Evolutionary conservation across 1,140 invertebrate species (phyloP).

Genomic region (Brachionus calyciflorus): DNA sequence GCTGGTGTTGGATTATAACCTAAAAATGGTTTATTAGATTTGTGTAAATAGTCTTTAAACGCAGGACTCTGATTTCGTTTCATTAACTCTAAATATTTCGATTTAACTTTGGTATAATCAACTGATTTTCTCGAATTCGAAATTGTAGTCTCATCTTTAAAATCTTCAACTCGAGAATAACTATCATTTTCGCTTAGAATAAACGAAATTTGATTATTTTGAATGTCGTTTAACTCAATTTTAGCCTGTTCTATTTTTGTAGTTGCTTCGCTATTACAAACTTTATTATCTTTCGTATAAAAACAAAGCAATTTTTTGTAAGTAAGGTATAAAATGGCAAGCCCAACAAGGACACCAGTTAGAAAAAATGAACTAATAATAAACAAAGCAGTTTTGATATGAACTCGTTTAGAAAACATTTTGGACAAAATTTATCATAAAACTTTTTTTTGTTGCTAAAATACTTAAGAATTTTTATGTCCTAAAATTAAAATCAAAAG

Average conservation of each 20-base stretch:
- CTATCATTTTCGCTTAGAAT: not conserved
- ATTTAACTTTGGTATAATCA: not conserved
- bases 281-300: not conserved
- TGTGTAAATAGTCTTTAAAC: constrained; percentile 29
- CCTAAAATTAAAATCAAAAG: no score
- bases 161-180: not conserved
- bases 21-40: constrained; percentile 33
- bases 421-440: not conserved
- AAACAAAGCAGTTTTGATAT: not conserved
- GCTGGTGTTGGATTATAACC: not conserved
- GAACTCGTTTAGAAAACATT: constrained; percentile 15
- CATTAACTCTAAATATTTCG: constrained; percentile 2
- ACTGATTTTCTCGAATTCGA: not conserved
- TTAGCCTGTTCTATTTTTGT: no score
- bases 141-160: not conserved
- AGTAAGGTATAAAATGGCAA: not conserved
- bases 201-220: not conserved
- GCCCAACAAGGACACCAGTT: not conserved
- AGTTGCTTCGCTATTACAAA: no score
- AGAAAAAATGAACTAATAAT: constrained; percentile 25
- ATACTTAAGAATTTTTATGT: no score
- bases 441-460: not conserved
- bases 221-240: no score
- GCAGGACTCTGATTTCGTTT: not conserved
- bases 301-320: not conserved